Evolutionary conservation across 2,888 invertebrate genomes (phyloP).

Genomic region (Sphinx pinastri): DNA sequence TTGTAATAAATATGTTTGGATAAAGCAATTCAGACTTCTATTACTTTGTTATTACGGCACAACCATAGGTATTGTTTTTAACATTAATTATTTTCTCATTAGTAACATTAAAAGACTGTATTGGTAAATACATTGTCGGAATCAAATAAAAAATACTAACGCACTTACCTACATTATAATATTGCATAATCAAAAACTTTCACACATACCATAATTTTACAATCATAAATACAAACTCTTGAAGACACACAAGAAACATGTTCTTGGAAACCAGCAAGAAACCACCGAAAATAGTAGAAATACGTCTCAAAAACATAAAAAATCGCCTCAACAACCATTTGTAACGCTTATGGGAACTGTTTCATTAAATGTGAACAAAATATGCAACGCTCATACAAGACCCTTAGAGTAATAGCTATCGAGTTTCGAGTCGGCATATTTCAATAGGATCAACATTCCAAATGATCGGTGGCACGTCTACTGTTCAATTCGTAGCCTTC

Average conservation of each 20-base stretch:
- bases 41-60: too few species aligned
- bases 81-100: too few species aligned
- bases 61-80: too few species aligned
- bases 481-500: background rate
- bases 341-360: background rate
- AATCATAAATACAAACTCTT: background rate
- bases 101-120: background rate
- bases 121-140: background rate
- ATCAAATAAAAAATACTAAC: background rate
- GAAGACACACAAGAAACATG: background rate
- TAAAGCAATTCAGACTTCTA: too few species aligned
- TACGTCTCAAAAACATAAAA: background rate
- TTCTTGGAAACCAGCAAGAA: background rate
- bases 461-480: background rate
- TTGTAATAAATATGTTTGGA: too few species aligned
- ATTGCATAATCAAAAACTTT: too few species aligned
- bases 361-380: background rate
- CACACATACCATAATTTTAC: background rate
- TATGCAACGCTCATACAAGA: background rate
- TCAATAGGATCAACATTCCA: constrained; percentile 19
- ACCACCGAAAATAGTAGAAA: background rate
- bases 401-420: background rate
- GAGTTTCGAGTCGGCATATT: constrained; percentile 14
- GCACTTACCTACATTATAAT: too few species aligned
- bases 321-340: background rate